Conservation (phyloP, 2,888 invertebrate genomes). For the Drosophila meridionalis region DNA sequence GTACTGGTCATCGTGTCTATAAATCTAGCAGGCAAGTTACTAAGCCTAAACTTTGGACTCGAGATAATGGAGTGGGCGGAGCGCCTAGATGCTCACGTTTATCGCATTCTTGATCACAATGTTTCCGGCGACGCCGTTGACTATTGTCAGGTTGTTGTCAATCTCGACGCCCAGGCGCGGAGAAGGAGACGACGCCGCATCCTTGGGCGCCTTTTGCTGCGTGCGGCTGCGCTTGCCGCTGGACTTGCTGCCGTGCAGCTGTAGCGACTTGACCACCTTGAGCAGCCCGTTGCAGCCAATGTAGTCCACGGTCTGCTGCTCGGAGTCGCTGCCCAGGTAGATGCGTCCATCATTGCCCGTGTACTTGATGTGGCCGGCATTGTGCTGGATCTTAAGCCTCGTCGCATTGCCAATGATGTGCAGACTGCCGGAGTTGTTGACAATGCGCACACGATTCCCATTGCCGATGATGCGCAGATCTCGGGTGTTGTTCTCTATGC, state of each 20-base stretch:
- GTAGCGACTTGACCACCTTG: conserved; percentile 79
- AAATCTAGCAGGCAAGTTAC: conserved; percentile 45
- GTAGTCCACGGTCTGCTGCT: conserved; percentile 81
- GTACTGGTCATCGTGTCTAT: conserved; percentile 13
- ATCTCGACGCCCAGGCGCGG: conserved; percentile 51
- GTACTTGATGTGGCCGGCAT: conserved; percentile 80
- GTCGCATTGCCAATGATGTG: conserved; percentile 83
- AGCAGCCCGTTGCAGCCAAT: conserved; percentile 83
- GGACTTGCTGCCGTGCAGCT: conserved; percentile 50
- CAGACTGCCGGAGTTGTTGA: conserved; percentile 78
- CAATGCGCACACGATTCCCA: conserved; percentile 83
- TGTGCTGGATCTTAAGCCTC: conserved; percentile 81
- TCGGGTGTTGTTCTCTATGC: conserved; percentile 79
- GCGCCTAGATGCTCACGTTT: conserved; percentile 74
- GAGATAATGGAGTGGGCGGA: conserved; percentile 15
- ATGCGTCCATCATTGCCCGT: conserved; percentile 84
- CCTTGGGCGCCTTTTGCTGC: conserved; percentile 10
- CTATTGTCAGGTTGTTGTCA: conserved; percentile 72
- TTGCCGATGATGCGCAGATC: conserved; percentile 84
- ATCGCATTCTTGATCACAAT: conserved; percentile 81
- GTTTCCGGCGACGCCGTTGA: conserved; percentile 75
- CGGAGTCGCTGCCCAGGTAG: conserved; percentile 82
- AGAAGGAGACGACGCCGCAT: not conserved
- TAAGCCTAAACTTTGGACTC: conserved; percentile 39
- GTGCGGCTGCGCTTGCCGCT: conserved; percentile 10